Conservation (phyloP, 2,888 invertebrate species). For the Adineta ricciae region DNA sequence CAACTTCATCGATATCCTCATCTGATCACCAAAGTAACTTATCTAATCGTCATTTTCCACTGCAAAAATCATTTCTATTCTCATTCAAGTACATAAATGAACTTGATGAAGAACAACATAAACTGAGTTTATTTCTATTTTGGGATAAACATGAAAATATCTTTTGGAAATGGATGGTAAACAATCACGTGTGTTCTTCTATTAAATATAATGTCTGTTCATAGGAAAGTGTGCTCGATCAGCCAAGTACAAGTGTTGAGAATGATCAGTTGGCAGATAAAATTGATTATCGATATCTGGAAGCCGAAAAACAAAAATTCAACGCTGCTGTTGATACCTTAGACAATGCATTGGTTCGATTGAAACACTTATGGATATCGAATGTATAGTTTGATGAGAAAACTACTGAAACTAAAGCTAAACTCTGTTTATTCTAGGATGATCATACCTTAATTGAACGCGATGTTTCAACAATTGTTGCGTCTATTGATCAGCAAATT, state of each 20-base stretch:
- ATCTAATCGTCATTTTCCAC: not conserved
- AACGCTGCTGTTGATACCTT: not conserved
- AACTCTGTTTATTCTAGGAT: not conserved
- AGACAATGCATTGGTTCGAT: not conserved
- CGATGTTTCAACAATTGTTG: not conserved
- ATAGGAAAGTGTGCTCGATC: conserved; percentile 14
- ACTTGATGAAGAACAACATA: not conserved
- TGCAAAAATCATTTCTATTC: not conserved
- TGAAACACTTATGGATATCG: conserved; percentile 13
- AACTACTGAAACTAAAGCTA: too few species aligned
- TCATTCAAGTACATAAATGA: not conserved
- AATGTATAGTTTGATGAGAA: not conserved
- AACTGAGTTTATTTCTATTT: not conserved
- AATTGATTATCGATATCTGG: not conserved
- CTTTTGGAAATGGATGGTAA: conserved; percentile 20
- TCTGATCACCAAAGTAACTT: not conserved
- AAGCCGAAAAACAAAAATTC: conserved; percentile 11
- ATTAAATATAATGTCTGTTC: too few species aligned
- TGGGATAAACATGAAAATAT: conserved; percentile 11
- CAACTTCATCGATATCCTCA: not conserved
- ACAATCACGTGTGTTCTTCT: not conserved
- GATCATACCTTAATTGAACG: not conserved
- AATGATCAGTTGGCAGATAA: not conserved
- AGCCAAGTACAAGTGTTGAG: not conserved
- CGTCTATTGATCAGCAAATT: not conserved